Percentiles rank a stretch among this genome's conserved stretches.
Conservation (phyloP, 1,140 invertebrate species). For the Wiebesia pumilae region DNA sequence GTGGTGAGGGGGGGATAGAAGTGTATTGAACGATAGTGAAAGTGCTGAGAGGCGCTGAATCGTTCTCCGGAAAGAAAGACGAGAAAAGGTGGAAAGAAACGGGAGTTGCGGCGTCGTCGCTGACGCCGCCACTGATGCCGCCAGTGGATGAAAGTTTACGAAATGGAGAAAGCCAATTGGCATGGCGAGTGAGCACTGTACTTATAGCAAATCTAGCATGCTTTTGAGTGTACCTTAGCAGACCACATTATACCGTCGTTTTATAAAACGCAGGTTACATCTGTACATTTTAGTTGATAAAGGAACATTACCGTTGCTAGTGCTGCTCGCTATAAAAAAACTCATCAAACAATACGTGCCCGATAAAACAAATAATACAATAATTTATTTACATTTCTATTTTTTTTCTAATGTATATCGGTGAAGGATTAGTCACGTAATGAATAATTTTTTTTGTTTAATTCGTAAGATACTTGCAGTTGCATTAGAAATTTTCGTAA, state of each 20-base stretch:
- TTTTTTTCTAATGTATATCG: no score
- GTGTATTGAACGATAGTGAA: slow-evolving; percentile 64
- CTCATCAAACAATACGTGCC: no score
- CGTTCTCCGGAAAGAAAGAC: slow-evolving; percentile 63
- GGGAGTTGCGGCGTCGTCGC: slow-evolving; percentile 15
- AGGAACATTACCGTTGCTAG: not conserved
- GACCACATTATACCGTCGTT: not conserved
- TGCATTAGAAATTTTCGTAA: no score
- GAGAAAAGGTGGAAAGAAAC: slow-evolving; percentile 61
- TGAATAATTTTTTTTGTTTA: no score
- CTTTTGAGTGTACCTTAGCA: not conserved
- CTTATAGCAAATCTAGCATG: slow-evolving; percentile 9
- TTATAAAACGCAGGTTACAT: not conserved
- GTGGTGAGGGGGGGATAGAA: not conserved
- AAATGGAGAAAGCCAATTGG: slow-evolving; percentile 72
- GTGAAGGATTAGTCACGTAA: no score
- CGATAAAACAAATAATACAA: no score
- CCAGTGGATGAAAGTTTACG: slow-evolving; percentile 72
- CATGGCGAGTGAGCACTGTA: slow-evolving; percentile 53
- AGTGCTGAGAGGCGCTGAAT: slow-evolving; percentile 60
- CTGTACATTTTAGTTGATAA: not conserved
- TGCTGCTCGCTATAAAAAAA: no score
- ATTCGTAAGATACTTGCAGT: no score
- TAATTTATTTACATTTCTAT: no score
- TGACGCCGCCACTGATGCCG: not conserved